Evolutionary conservation across 1,140 invertebrate genomes (phyloP).

Genomic region (Drosophila pallidifrons): DNA sequence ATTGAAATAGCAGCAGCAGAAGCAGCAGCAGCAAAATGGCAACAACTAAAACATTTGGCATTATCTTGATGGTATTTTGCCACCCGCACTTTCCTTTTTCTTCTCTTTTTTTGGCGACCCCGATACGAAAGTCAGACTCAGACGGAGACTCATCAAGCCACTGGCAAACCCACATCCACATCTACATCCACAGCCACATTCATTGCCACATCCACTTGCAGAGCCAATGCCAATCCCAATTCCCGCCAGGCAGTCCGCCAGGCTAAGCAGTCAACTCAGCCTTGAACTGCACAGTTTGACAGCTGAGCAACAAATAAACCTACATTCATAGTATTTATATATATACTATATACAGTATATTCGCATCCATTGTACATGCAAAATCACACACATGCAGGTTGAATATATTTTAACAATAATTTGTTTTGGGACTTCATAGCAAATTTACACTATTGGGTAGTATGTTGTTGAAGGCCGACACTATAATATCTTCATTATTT

Average conservation of each 20-base stretch:
- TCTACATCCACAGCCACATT: not conserved
- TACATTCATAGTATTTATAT: slow-evolving; percentile 15
- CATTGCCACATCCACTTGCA: not conserved
- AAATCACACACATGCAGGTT: slow-evolving; percentile 18
- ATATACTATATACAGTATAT: slow-evolving; percentile 27
- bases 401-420: slow-evolving; percentile 46
- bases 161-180: not conserved
- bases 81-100: slow-evolving; percentile 33
- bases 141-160: not conserved
- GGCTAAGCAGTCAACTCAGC: slow-evolving; percentile 55
- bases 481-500: not conserved
- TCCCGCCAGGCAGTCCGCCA: slow-evolving; percentile 41
- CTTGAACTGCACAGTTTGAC: slow-evolving; percentile 79
- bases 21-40: slow-evolving; percentile 34
- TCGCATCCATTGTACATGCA: slow-evolving; percentile 5
- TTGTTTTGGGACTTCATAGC: slow-evolving; percentile 19
- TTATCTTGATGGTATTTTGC: slow-evolving; percentile 52
- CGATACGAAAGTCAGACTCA: slow-evolving; percentile 21
- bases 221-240: slow-evolving; percentile 40
- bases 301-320: slow-evolving; percentile 64
- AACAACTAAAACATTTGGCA: slow-evolving; percentile 45
- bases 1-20: slow-evolving; percentile 28
- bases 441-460: not conserved
- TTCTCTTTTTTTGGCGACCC: not conserved
- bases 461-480: not conserved